phyloP scores from a whole-genome alignment of 23 tunicate genomes.

The Halocynthia roretzi region DNA sequence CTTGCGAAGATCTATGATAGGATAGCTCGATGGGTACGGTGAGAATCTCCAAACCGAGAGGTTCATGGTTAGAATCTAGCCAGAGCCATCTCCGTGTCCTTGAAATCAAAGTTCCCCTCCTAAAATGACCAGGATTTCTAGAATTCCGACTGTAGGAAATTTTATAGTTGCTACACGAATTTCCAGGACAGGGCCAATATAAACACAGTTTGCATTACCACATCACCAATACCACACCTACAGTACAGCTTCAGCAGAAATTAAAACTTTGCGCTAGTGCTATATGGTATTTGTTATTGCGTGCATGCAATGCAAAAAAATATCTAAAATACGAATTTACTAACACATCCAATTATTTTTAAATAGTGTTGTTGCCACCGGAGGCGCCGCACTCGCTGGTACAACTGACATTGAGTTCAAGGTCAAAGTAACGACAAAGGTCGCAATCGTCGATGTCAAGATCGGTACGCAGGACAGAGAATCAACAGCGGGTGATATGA shows the following conservation, averaged over 20 bases:
- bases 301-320: background rate
- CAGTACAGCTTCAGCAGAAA: background rate
- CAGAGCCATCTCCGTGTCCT: too few relatives aligned
- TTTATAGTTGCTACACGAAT: too few relatives aligned
- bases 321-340: background rate
- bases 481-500: slow-evolving; percentile 13
- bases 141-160: too few relatives aligned
- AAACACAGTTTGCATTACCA: too few relatives aligned
- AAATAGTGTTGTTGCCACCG: slow-evolving; percentile 42
- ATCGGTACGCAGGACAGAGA: slow-evolving; percentile 43
- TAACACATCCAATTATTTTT: background rate
- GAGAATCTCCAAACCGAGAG: too few relatives aligned
- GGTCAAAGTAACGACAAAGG: slow-evolving; percentile 71
- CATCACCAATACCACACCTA: background rate
- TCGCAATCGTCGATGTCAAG: slow-evolving; percentile 40
- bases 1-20: background rate
- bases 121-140: too few relatives aligned
- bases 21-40: background rate
- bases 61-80: too few relatives aligned
- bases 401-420: slow-evolving; percentile 60
- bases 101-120: too few relatives aligned
- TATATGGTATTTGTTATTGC: background rate
- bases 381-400: slow-evolving; percentile 44
- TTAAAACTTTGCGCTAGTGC: background rate
- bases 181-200: too few relatives aligned